Evolutionary conservation across 2,113 vertebrate species (phyloP), one percentile per base, ranked within the genome.

Genomic region (Trinectes maculatus): DNA sequence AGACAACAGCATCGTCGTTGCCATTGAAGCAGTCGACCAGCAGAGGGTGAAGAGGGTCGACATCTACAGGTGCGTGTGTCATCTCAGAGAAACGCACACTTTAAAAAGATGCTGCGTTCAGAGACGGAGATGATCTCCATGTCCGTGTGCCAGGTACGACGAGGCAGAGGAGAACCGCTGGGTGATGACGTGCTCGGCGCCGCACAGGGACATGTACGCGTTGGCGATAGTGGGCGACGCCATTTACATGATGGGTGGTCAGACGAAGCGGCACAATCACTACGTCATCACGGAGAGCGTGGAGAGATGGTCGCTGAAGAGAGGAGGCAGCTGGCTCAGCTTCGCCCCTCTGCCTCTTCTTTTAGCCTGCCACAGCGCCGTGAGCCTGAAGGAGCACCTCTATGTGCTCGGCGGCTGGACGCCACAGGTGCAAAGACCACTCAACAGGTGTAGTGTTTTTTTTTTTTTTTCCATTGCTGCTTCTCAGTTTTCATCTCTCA

Each of bases 381-480:
- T 96, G 10, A 91, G 89, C 0, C 77, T 96, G 56, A 92, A 92
- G 61, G 90, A 93, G 24, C 89, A 90, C 49, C 91, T 98, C 7
- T 96, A 95, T 0, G 94, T 96, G 71, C 86, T 98, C 29, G 96
- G 95, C 29, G 96, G 96, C 59, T 97, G 96, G 96, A 96, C 94
- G n/a, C 95, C 95, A 48, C 96, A 97, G 95, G 96, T 98, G 70
- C 48, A 25, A 22, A 53, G 6, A 43, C 1, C 3, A 51, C 36
- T 52, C 18, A 53, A 15, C 36, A 28, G 25, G 36, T 21, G 3
- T 10, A 26, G n/a, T n/a, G n/a, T n/a, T n/a, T n/a, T n/a, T n/a
- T n/a, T n/a, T n/a, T n/a, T n/a, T n/a, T n/a, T n/a, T n/a, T n/a
- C n/a, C n/a, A n/a, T 3, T 19, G n/a, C n/a, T 13, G 13, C 18